These are phyloP conservation scores for Gymnogyps californianus DNA, from an alignment of 2,113 vertebrate species.

Conservation along the genomic window DNA sequence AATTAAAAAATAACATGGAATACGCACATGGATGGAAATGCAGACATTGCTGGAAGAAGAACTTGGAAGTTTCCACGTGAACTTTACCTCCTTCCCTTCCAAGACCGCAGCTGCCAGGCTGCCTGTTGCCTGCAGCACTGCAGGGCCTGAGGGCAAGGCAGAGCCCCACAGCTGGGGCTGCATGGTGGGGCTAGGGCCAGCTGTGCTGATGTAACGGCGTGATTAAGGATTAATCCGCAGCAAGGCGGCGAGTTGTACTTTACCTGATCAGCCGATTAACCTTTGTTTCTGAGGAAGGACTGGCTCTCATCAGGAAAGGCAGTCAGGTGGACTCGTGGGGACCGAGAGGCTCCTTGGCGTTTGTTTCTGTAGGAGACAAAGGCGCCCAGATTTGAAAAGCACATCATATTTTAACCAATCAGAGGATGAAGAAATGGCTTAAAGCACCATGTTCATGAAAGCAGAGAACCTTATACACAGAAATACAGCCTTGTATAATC, in stretches of 20 bases:
- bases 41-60: not conserved
- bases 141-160: not conserved
- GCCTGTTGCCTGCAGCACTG: not conserved
- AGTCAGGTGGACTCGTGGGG: not conserved
- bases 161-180: not conserved
- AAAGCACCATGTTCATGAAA: not conserved
- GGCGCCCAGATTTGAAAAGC: not conserved
- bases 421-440: not conserved
- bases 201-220: accelerated
- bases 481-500: not conserved
- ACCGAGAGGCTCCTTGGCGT: accelerated
- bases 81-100: not conserved
- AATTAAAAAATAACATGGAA: not conserved
- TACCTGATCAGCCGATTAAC: not conserved
- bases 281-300: not conserved
- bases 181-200: not conserved
- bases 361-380: not conserved
- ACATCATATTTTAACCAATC: not conserved
- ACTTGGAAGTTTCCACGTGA: not conserved
- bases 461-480: not conserved
- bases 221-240: not conserved
- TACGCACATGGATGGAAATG: not conserved
- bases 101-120: not conserved
- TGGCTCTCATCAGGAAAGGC: not conserved
- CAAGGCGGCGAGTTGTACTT: not conserved